Evolutionary conservation across 2,113 vertebrate genomes (phyloP).

Genomic region (human (Homo sapiens)): GRCh38 chr14:61264501-61265000

Average conservation of each 20-base stretch:
- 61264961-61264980: not conserved
- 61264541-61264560: conserved; percentile 1
- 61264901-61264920: not conserved
- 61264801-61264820: conserved; percentile 62
- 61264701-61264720: conserved; percentile 36
- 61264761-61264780: conserved; percentile 56
- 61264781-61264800: conserved; percentile 60
- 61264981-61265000: not conserved
- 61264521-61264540: not conserved
- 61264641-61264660: conserved; percentile 67
- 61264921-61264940: not conserved
- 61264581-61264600: conserved; percentile 40
- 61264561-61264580: not conserved
- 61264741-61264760: conserved; percentile 13
- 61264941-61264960: not conserved
- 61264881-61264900: not conserved
- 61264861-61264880: not conserved
- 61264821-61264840: conserved; percentile 64
- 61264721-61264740: conserved; percentile 77
- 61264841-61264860: not conserved
- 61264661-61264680: conserved; percentile 55
- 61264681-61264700: conserved; percentile 57
- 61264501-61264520: not conserved
- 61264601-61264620: conserved; percentile 63
- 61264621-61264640: conserved; percentile 79